phyloP scores from a whole-genome alignment of 2,797 vertebrate species.

The Poecilia gillii region DNA sequence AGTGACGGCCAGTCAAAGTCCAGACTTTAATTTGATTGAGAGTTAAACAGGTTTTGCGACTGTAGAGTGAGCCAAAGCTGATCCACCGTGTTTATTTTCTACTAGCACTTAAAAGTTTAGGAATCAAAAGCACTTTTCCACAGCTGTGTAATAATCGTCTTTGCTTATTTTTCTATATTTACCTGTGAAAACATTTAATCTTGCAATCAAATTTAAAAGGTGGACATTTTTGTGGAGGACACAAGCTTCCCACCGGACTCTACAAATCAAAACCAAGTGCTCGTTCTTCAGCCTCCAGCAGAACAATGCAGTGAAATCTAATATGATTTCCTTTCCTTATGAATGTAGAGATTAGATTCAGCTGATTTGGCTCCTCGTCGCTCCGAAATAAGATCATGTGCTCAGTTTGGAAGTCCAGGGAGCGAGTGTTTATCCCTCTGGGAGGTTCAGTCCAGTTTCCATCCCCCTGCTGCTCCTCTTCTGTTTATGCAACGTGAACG shows the following conservation, averaged over 20 bases:
- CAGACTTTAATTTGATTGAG: background rate
- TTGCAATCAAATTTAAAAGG: background rate
- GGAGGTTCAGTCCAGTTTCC: constrained; percentile 49
- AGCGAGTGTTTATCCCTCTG: constrained; percentile 55
- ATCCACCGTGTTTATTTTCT: background rate
- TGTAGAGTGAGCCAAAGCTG: background rate
- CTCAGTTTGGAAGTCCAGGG: constrained; percentile 29
- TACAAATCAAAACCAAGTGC: background rate
- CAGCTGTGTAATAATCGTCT: background rate
- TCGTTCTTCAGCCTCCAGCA: background rate
- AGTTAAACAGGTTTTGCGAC: background rate
- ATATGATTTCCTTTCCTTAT: background rate
- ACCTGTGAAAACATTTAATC: background rate
- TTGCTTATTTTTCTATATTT: background rate
- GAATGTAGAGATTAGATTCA: constrained; percentile 2
- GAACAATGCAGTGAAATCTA: background rate
- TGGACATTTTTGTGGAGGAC: too few relatives aligned
- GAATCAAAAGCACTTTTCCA: background rate
- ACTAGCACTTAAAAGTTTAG: background rate
- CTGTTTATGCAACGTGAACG: constrained; percentile 34
- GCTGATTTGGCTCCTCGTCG: constrained; percentile 6
- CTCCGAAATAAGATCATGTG: constrained; percentile 38
- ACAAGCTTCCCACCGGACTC: background rate
- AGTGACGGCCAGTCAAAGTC: background rate
- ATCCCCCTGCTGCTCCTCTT: background rate